Percentiles rank a stretch among this genome's conserved stretches.
Conservation (phyloP, 2,888 invertebrate species). For the Exocentrus adspersus region DNA sequence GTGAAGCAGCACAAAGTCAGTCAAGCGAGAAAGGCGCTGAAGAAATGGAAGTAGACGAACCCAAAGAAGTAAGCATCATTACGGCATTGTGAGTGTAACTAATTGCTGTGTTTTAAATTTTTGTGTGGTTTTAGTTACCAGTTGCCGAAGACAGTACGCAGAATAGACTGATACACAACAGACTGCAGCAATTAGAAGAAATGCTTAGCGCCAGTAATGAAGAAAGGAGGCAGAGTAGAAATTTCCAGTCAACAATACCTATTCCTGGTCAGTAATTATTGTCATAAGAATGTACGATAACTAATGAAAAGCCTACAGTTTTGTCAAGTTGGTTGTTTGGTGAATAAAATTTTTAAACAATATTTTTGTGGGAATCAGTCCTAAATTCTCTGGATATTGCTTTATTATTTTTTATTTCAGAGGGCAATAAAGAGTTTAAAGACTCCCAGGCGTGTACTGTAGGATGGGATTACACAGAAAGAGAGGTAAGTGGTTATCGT, state of each 20-base stretch:
- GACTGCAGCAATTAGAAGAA: conserved; percentile 65
- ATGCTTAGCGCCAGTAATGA: conserved; percentile 63
- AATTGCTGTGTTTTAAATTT: too few relatives aligned
- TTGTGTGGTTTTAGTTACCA: neutral
- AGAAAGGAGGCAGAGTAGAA: conserved; percentile 54
- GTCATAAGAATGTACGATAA: too few relatives aligned
- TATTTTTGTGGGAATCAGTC: too few relatives aligned
- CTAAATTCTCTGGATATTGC: neutral
- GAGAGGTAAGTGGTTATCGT: neutral
- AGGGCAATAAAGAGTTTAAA: conserved; percentile 47
- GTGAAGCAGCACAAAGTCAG: neutral
- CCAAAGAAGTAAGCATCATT: conserved; percentile 8
- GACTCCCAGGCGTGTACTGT: conserved; percentile 74
- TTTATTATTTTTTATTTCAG: conserved; percentile 31
- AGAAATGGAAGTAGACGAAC: conserved; percentile 4
- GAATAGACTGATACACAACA: conserved; percentile 61
- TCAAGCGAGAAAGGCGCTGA: conserved; percentile 17
- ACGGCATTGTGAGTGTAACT: too few relatives aligned
- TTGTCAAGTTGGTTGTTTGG: too few relatives aligned
- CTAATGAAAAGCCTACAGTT: too few relatives aligned
- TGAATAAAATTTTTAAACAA: too few relatives aligned
- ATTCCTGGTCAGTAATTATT: conserved; percentile 43
- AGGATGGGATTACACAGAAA: conserved; percentile 75
- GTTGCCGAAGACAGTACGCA: conserved; percentile 15
- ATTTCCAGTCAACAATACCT: conserved; percentile 54